Percentiles rank a stretch among this genome's conserved stretches.
These are phyloP conservation scores for Penaeus vannamei DNA, from an alignment of 1,140 invertebrate species.

Conservation along the genomic window DNA sequence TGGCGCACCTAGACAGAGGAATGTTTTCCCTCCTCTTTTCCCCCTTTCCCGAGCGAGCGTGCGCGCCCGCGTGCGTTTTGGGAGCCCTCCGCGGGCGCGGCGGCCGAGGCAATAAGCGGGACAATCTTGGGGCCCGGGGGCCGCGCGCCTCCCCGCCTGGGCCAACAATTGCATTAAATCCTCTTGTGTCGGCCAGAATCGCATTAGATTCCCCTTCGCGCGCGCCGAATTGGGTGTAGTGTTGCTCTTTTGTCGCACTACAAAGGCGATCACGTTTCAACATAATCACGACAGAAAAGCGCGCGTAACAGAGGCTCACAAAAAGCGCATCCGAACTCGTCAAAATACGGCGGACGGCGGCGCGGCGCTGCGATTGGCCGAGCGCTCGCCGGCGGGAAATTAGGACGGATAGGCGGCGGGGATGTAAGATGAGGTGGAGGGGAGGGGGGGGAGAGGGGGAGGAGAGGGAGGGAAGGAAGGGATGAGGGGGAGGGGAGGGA, in stretches of 20 bases:
- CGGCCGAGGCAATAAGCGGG: slow-evolving; percentile 54
- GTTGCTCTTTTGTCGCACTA: slow-evolving; percentile 65
- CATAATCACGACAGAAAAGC: slow-evolving; percentile 64
- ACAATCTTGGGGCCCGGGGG: slow-evolving; percentile 58
- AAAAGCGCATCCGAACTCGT: slow-evolving; percentile 46
- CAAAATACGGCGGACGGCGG: slow-evolving; percentile 58
- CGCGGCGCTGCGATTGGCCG: slow-evolving; percentile 38
- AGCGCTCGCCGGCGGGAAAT: slow-evolving; percentile 52
- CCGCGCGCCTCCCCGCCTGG: slow-evolving; percentile 61
- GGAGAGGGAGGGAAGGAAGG: neutral
- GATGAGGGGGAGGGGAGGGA: neutral
- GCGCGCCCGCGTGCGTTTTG: slow-evolving; percentile 33
- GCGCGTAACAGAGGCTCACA: slow-evolving; percentile 61
- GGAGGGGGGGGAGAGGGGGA: neutral
- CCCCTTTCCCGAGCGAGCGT: neutral
- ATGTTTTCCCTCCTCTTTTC: no score
- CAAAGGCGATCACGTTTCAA: slow-evolving; percentile 66
- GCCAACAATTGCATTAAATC: slow-evolving; percentile 66
- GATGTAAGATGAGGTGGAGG: neutral
- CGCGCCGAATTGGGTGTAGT: slow-evolving; percentile 65
- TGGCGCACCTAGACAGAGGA: no score
- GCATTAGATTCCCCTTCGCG: slow-evolving; percentile 65
- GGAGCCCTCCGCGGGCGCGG: slow-evolving; percentile 9
- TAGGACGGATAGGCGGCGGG: neutral
- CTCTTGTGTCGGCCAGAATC: slow-evolving; percentile 65